A percentile compares a stretch with the other conserved stretches of the same genome.
These are phyloP conservation scores for Plagiodera versicolora DNA, from an alignment of 2,888 invertebrate species.

Conservation along the genomic window DNA sequence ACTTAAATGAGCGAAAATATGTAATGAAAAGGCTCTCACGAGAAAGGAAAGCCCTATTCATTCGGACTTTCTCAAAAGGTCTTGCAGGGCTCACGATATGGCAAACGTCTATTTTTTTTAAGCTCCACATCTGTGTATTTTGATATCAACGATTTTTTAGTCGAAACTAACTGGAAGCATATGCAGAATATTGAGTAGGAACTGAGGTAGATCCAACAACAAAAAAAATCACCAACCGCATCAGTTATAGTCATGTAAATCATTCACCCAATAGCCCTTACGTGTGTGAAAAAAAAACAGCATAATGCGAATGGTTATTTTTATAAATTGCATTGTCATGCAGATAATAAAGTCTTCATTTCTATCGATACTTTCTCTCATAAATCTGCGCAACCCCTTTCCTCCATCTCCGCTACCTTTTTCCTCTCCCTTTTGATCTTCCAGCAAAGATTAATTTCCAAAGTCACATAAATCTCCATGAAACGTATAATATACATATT, in stretches of 20 bases:
- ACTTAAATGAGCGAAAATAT: too few species aligned
- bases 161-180: too few species aligned
- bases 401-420: conserved; percentile 20
- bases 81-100: too few species aligned
- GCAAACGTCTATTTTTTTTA: too few species aligned
- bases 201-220: not conserved
- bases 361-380: conserved; percentile 22
- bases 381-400: conserved; percentile 31
- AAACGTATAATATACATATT: conserved; percentile 48
- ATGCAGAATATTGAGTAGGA: too few species aligned
- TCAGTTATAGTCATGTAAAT: not conserved
- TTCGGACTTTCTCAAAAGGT: too few species aligned
- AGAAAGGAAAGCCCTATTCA: too few species aligned
- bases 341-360: conserved; percentile 35
- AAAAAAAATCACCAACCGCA: not conserved
- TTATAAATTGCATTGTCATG: conserved; percentile 33
- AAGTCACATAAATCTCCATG: conserved; percentile 47
- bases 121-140: too few species aligned
- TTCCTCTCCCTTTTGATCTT: conserved; percentile 28
- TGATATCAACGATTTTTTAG: too few species aligned
- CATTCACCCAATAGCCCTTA: not conserved
- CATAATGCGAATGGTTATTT: conserved; percentile 18
- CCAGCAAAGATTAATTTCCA: conserved; percentile 40
- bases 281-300: not conserved
- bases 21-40: too few species aligned